Evolutionary conservation across 2,113 vertebrate genomes (phyloP).

Genomic region (Entosphenus tridentatus): DNA sequence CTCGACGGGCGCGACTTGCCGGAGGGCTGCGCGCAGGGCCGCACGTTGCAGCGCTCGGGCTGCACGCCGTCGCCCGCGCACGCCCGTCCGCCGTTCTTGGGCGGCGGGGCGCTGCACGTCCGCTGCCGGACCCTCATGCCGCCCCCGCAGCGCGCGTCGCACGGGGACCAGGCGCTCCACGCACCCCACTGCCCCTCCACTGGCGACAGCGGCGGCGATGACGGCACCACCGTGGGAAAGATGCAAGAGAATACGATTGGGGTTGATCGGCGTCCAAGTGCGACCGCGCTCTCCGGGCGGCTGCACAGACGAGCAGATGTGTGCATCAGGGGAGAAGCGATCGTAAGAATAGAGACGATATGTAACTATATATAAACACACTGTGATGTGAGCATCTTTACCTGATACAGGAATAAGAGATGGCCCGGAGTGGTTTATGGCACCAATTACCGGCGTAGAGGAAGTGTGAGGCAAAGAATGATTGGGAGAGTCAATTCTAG

Average conservation of each 20-base stretch:
- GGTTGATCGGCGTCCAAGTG: background rate
- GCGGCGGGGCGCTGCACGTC: slow-evolving; percentile 40
- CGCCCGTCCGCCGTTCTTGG: slow-evolving; percentile 40
- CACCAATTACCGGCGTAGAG: too few relatives aligned
- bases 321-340: too few relatives aligned
- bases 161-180: slow-evolving; percentile 44
- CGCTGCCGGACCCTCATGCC: slow-evolving; percentile 30
- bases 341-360: too few relatives aligned
- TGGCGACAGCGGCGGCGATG: slow-evolving; percentile 11
- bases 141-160: slow-evolving; percentile 38
- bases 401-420: too few relatives aligned
- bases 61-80: slow-evolving; percentile 37
- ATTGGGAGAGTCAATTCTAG: too few relatives aligned
- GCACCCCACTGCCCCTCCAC: slow-evolving; percentile 40
- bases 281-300: background rate
- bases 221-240: too few relatives aligned
- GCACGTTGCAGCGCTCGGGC: slow-evolving; percentile 34
- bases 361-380: too few relatives aligned
- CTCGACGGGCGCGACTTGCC: too few relatives aligned
- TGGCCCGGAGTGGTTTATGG: too few relatives aligned
- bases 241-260: background rate
- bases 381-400: too few relatives aligned
- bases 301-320: too few relatives aligned
- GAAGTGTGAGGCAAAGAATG: too few relatives aligned
- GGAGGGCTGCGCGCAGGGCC: slow-evolving; percentile 21